These are phyloP conservation scores for Sylvia borin DNA, from an alignment of 2,797 vertebrate genomes.

Conservation along the genomic window DNA sequence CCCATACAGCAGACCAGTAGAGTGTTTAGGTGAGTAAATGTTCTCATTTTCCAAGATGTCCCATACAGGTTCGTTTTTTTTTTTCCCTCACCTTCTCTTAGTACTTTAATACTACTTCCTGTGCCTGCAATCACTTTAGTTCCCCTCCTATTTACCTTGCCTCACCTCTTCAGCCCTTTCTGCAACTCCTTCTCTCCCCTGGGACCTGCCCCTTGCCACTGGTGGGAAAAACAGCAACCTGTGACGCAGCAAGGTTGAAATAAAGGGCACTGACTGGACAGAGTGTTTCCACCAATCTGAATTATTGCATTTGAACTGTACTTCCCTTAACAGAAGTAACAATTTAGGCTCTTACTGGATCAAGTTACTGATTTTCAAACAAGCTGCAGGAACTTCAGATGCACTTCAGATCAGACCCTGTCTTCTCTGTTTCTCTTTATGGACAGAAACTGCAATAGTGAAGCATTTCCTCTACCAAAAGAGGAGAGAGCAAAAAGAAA, in stretches of 20 bases:
- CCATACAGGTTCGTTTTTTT: not conserved
- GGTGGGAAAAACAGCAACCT: not conserved
- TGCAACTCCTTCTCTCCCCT: not conserved
- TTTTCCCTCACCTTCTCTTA: not conserved
- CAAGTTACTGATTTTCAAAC: not conserved
- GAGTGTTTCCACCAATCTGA: not conserved
- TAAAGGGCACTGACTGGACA: not conserved
- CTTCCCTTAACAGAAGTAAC: not conserved
- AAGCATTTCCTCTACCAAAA: not conserved
- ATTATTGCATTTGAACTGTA: not conserved
- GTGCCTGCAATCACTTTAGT: not conserved
- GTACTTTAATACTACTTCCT: not conserved
- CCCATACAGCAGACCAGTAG: not conserved
- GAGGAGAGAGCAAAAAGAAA: not conserved
- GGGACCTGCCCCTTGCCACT: not conserved
- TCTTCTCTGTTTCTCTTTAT: not conserved
- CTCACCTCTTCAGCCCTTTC: not conserved
- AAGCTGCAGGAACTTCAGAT: not conserved
- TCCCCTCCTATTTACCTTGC: not conserved
- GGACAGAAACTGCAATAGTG: not conserved
- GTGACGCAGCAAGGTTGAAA: not conserved
- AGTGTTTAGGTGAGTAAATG: not conserved
- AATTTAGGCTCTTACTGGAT: not conserved
- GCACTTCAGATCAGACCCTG: not conserved
- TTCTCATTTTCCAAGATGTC: not conserved